These are phyloP conservation scores for Pomacea canaliculata DNA, from an alignment of 2,888 invertebrate species.

Conservation along the genomic window DNA sequence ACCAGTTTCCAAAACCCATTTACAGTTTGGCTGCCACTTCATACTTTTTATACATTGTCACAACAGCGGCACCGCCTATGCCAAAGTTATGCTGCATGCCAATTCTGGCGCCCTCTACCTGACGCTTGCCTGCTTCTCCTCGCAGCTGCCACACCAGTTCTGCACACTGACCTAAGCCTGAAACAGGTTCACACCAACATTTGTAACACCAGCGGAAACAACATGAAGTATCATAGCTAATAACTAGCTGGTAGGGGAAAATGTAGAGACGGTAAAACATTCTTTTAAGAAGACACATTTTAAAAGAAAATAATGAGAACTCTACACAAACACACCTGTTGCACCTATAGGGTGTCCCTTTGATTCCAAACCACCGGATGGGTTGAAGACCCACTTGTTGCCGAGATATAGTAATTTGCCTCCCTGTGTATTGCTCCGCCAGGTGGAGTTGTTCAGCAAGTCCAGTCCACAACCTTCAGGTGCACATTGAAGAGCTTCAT, in stretches of 20 bases:
- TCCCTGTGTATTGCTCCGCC: conserved; percentile 51
- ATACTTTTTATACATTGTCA: conserved; percentile 83
- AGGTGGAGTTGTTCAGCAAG: conserved; percentile 50
- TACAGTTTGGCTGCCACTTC: neutral
- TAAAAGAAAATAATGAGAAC: neutral
- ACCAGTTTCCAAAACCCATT: too few relatives aligned
- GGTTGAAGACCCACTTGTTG: conserved; percentile 97
- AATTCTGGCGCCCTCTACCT: conserved; percentile 84
- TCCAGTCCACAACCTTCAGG: conserved; percentile 47
- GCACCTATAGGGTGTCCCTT: conserved; percentile 98
- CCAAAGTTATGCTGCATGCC: conserved; percentile 98
- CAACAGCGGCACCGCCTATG: conserved; percentile 91
- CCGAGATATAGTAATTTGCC: conserved; percentile 80
- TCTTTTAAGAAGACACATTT: too few relatives aligned
- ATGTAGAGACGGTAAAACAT: too few relatives aligned
- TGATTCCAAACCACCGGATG: conserved; percentile 96
- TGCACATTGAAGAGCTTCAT: conserved; percentile 83
- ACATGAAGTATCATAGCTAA: too few relatives aligned
- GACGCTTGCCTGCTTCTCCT: conserved; percentile 82
- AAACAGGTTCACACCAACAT: neutral
- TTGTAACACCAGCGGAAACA: too few relatives aligned
- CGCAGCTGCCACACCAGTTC: conserved; percentile 90
- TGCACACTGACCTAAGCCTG: conserved; percentile 87
- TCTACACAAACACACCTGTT: conserved; percentile 76
- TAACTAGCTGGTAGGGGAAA: too few relatives aligned